Conservation (phyloP, 2,113 vertebrate species). For the Hypocryptadius cinnamomeus region DNA sequence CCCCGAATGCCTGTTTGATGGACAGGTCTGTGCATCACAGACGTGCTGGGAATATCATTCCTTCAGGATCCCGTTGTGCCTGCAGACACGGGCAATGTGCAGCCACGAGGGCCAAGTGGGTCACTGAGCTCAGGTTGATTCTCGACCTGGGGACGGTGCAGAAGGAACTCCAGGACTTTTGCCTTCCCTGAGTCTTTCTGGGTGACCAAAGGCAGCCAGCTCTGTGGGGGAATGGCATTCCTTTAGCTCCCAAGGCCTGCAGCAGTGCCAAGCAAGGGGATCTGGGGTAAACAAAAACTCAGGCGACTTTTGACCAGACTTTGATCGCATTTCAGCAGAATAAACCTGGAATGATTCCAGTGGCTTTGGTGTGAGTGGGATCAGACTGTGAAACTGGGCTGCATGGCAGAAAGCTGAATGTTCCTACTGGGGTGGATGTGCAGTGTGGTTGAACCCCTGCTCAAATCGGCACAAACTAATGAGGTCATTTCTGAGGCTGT, state of each 20-base stretch:
- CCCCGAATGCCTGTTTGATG: background rate
- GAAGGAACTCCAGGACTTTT: background rate
- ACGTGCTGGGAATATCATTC: background rate
- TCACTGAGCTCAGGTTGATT: background rate
- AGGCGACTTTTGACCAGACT: background rate
- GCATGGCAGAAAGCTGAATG: background rate
- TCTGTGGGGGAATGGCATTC: background rate
- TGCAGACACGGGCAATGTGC: background rate
- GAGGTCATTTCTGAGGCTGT: background rate
- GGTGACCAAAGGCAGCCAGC: background rate
- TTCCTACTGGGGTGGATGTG: background rate
- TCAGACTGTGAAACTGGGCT: background rate
- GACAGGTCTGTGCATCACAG: background rate
- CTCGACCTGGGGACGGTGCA: background rate
- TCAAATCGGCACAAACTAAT: background rate
- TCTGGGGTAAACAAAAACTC: background rate
- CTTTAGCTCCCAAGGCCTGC: background rate
- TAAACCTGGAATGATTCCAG: slow-evolving; percentile 9
- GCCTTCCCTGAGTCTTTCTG: background rate
- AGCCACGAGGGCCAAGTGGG: background rate
- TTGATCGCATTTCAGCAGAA: background rate
- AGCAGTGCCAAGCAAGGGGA: background rate
- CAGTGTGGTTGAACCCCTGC: background rate
- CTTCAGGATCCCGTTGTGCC: rapidly evolving
- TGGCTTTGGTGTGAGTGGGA: background rate